These are phyloP conservation scores for Potamarius usumacintae DNA, from an alignment of 2,113 vertebrate genomes.

Conservation along the genomic window DNA sequence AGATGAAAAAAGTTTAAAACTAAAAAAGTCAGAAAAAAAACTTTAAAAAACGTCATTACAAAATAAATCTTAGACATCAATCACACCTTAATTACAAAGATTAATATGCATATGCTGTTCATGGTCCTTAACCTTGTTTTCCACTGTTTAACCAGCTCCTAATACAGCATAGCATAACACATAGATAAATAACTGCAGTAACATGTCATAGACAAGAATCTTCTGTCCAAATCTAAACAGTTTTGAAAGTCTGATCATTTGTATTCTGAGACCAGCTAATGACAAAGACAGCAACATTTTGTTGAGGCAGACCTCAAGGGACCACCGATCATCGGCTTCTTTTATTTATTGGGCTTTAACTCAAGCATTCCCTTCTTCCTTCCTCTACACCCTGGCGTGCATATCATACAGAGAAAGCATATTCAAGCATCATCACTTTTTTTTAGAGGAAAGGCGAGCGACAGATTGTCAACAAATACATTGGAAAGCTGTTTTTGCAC, in stretches of 20 bases:
- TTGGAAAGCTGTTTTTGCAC: conserved; percentile 50
- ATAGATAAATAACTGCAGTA: conserved; percentile 28
- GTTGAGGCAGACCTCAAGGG: conserved; percentile 42
- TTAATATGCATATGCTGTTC: too few species aligned
- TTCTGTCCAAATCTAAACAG: conserved; percentile 49
- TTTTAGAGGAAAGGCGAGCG: background rate
- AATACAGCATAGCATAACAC: conserved; percentile 63
- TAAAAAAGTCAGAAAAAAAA: background rate
- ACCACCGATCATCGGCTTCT: conserved; percentile 57
- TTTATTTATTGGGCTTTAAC: conserved; percentile 57
- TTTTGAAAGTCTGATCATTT: conserved; percentile 56
- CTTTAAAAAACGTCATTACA: background rate
- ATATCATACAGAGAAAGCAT: conserved; percentile 45
- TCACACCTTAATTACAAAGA: background rate
- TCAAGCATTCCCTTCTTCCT: conserved; percentile 40
- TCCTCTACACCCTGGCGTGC: conserved; percentile 22
- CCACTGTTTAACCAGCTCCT: conserved; percentile 63
- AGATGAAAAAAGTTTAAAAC: background rate
- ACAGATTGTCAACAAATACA: conserved; percentile 50
- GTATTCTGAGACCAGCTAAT: conserved; percentile 59
- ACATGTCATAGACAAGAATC: conserved; percentile 44
- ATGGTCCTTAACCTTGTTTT: too few species aligned
- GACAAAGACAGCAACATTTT: conserved; percentile 62
- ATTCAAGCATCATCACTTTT: conserved; percentile 32
- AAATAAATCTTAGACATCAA: background rate